phyloP scores from a whole-genome alignment of 2,888 invertebrate genomes.

The Drosophila meridionalis region DNA sequence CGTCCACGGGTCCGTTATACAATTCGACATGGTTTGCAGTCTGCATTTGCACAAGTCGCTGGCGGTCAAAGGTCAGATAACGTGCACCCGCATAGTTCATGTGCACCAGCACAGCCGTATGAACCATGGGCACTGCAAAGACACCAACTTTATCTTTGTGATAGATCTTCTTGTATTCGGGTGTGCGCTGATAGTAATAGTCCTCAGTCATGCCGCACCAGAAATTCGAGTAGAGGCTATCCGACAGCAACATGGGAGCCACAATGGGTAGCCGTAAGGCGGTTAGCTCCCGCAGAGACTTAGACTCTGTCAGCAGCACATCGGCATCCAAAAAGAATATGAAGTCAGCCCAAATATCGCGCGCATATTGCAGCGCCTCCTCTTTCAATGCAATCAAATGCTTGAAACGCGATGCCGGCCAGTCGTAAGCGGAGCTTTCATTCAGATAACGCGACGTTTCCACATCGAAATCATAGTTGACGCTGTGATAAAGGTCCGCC shows the following conservation, averaged over 20 bases:
- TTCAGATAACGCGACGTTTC: conserved; percentile 85
- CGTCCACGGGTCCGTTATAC: conserved; percentile 93
- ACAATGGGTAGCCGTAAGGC: conserved; percentile 88
- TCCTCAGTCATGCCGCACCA: conserved; percentile 97
- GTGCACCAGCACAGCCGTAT: conserved; percentile 93
- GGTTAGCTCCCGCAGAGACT: conserved; percentile 88
- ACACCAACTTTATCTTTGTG: conserved; percentile 90
- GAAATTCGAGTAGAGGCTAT: conserved; percentile 96
- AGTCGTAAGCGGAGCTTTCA: conserved; percentile 89
- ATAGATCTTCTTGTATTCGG: conserved; percentile 93
- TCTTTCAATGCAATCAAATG: conserved; percentile 93
- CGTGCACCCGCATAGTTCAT: conserved; percentile 87
- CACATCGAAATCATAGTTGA: conserved; percentile 86
- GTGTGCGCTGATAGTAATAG: conserved; percentile 93
- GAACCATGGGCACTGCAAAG: conserved; percentile 95
- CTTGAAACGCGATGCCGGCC: conserved; percentile 91
- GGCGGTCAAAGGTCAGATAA: conserved; percentile 89
- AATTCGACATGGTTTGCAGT: conserved; percentile 83
- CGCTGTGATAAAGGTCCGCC: conserved; percentile 89
- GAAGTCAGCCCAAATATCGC: conserved; percentile 94
- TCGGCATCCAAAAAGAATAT: conserved; percentile 94
- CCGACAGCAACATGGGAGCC: conserved; percentile 94
- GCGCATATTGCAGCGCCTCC: conserved; percentile 89
- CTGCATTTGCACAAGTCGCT: conserved; percentile 73
- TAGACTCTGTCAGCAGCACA: conserved; percentile 90